Conservation (phyloP, 2,888 invertebrate genomes). For the Zootermopsis nevadensis region DNA sequence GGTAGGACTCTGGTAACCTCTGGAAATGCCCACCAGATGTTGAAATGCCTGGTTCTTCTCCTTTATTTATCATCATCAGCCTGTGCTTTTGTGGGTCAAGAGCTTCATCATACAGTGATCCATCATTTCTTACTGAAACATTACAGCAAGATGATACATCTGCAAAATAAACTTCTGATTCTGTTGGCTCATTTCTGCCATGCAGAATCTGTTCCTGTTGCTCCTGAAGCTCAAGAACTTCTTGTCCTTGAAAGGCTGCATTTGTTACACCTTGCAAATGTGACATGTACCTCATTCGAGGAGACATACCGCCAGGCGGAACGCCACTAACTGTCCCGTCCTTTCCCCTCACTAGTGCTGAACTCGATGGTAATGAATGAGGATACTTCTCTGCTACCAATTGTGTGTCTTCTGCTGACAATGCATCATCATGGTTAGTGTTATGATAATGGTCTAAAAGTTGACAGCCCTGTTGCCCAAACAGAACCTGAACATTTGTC, state of each 20-base stretch:
- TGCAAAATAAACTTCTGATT: conserved; percentile 87
- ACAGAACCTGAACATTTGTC: conserved; percentile 36
- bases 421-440: conserved; percentile 17
- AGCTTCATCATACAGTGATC: conserved; percentile 70
- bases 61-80: conserved; percentile 37
- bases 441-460: conserved; percentile 39
- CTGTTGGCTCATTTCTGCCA: conserved; percentile 69
- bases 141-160: conserved; percentile 85
- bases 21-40: conserved; percentile 21
- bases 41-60: background rate
- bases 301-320: conserved; percentile 32
- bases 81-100: conserved; percentile 59
- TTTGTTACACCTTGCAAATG: conserved; percentile 74
- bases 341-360: conserved; percentile 36
- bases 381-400: conserved; percentile 37
- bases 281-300: conserved; percentile 42
- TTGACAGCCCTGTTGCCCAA: conserved; percentile 38
- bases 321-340: conserved; percentile 24
- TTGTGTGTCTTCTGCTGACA: conserved; percentile 34
- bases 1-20: conserved; percentile 38
- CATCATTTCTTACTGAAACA: conserved; percentile 71
- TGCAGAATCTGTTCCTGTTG: conserved; percentile 33
- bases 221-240: conserved; percentile 61
- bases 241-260: conserved; percentile 78
- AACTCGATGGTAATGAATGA: conserved; percentile 34